A percentile compares a stretch with the other conserved stretches of the same genome.
Conservation (phyloP, 2,113 vertebrate genomes). For the Columbina picui region DNA sequence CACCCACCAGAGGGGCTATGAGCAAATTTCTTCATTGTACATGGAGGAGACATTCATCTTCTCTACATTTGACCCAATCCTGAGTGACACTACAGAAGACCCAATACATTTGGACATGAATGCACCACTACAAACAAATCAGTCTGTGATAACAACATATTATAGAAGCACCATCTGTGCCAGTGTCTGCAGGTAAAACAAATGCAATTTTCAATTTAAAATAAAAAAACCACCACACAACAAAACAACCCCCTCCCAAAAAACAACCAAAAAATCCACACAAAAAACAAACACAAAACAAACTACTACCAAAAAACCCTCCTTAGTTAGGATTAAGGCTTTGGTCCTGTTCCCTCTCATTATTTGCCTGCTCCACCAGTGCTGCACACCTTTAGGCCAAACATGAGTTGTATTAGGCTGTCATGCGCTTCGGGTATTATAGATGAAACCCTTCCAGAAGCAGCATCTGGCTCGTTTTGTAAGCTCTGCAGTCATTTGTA, state of each 20-base stretch:
- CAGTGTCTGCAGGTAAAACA: constrained; percentile 56
- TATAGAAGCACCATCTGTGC: constrained; percentile 59
- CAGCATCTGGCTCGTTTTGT: constrained; percentile 73
- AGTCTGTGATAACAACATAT: constrained; percentile 11
- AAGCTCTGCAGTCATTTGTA: constrained; percentile 68
- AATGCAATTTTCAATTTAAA: constrained; percentile 21
- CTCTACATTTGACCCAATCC: not conserved
- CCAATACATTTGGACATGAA: not conserved
- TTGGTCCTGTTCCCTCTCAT: not conserved
- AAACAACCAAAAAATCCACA: not conserved
- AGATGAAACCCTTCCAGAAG: constrained; percentile 74
- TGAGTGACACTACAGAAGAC: not conserved
- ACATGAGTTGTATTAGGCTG: constrained; percentile 67
- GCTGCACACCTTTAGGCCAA: constrained; percentile 67
- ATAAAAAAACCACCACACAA: not conserved
- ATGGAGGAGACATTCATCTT: not conserved
- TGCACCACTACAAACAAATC: not conserved
- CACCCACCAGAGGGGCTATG: not conserved
- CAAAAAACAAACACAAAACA: not conserved
- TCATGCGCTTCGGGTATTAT: constrained; percentile 54
- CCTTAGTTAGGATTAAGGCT: not conserved
- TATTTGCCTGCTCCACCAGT: not conserved
- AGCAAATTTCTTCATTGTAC: constrained; percentile 6
- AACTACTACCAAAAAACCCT: not conserved
- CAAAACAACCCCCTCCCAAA: not conserved